A percentile compares a stretch with the other conserved stretches of the same genome.
Evolutionary conservation across 1,140 invertebrate genomes (phyloP).

Genomic region (Gryllus bimaculatus): DNA sequence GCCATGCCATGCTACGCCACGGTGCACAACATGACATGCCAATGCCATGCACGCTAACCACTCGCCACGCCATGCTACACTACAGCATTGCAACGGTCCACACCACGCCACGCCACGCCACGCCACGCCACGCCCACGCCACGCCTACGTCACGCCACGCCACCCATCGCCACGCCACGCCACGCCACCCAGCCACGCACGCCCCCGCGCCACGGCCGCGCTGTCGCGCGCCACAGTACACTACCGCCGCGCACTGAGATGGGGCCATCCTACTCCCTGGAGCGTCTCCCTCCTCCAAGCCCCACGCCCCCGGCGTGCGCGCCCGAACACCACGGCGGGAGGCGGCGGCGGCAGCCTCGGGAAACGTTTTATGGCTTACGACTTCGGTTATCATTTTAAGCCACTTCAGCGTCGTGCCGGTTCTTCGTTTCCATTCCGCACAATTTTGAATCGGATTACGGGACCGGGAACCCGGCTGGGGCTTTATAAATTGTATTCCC

Average conservation of each 20-base stretch:
- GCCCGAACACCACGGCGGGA: neutral
- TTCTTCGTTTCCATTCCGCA: neutral
- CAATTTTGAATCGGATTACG: slow-evolving; percentile 4
- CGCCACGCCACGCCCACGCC: too few species aligned
- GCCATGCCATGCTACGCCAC: too few species aligned
- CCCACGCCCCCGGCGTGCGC: too few species aligned
- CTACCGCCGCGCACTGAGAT: neutral
- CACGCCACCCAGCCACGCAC: too few species aligned
- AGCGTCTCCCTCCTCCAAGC: neutral
- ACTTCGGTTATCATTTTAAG: neutral
- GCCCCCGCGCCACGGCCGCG: neutral
- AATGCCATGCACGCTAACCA: too few species aligned
- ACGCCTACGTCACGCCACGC: too few species aligned
- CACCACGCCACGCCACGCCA: too few species aligned
- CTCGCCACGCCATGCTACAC: too few species aligned
- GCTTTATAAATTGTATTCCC: neutral
- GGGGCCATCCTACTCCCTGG: neutral
- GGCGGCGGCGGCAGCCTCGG: neutral
- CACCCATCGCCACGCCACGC: neutral
- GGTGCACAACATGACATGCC: too few species aligned
- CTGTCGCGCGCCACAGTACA: neutral
- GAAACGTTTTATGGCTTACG: slow-evolving; percentile 4
- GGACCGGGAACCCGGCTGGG: neutral
- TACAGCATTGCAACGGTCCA: too few species aligned
- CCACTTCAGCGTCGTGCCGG: slow-evolving; percentile 1